phyloP scores from a whole-genome alignment of 2,113 vertebrate genomes.

The Scolopax mira region DNA sequence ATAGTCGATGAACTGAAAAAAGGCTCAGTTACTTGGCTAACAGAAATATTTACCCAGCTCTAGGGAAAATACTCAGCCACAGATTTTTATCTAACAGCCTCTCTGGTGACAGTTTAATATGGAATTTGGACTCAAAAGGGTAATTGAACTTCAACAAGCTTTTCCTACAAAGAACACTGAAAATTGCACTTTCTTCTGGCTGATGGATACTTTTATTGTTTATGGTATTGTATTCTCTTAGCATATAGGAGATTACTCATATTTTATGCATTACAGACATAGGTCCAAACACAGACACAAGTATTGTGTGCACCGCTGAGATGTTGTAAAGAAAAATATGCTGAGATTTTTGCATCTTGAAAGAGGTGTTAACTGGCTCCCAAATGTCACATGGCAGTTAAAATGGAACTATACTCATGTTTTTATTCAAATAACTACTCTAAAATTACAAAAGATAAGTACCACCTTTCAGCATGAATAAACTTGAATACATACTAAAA shows the following conservation, averaged over 20 bases:
- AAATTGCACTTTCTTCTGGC: background rate
- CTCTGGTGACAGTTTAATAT: background rate
- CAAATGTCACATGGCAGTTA: constrained; percentile 66
- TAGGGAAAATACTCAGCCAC: constrained; percentile 1
- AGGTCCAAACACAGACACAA: background rate
- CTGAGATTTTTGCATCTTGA: constrained; percentile 9
- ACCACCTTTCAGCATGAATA: constrained; percentile 73
- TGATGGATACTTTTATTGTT: background rate
- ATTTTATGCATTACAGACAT: background rate
- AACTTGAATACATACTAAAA: constrained; percentile 73
- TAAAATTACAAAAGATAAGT: constrained; percentile 74
- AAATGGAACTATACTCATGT: constrained; percentile 59
- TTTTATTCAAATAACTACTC: constrained; percentile 71
- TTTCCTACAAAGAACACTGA: background rate
- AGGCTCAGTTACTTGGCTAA: background rate
- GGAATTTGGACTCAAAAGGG: background rate
- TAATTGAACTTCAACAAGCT: background rate
- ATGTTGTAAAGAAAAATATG: background rate
- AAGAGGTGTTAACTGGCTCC: constrained; percentile 38
- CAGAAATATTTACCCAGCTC: constrained; percentile 40
- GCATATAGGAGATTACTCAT: background rate
- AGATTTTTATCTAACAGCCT: constrained; percentile 38
- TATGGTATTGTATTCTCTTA: background rate
- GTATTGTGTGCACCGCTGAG: background rate
- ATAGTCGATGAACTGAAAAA: background rate